phyloP scores from a whole-genome alignment of 2,113 vertebrate genomes.

The Tiliqua scincoides region DNA sequence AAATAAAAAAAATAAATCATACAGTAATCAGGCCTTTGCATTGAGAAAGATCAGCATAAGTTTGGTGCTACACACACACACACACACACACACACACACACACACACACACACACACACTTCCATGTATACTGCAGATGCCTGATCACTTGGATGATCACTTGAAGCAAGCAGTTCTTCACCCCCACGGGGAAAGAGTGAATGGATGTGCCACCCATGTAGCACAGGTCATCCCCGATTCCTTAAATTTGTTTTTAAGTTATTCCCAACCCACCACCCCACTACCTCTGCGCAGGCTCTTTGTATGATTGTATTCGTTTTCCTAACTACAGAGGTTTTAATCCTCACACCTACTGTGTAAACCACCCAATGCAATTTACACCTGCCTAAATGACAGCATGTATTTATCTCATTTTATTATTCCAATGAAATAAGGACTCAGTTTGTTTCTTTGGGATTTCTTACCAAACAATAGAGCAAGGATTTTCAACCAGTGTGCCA shows the following conservation, averaged over 20 bases:
- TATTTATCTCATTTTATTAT: background rate
- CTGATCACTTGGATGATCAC: too few species aligned
- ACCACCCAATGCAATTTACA: background rate
- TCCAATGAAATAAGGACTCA: background rate
- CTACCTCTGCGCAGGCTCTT: background rate
- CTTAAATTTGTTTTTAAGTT: background rate
- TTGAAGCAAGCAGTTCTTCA: background rate
- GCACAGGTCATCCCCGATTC: background rate
- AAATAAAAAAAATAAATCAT: too few species aligned
- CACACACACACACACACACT: too few species aligned
- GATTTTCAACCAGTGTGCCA: too few species aligned
- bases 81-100: too few species aligned
- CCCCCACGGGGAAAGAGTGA: background rate
- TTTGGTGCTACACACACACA: too few species aligned
- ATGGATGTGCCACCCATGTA: background rate
- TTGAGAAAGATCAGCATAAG: background rate
- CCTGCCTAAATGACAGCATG: background rate
- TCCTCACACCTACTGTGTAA: background rate
- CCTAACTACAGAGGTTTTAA: background rate
- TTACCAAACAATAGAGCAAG: too few species aligned
- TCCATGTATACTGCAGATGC: background rate
- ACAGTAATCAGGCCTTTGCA: background rate
- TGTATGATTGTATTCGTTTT: background rate
- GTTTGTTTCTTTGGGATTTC: background rate
- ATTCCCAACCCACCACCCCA: background rate